These are phyloP conservation scores for Sandelia bainsii DNA, from an alignment of 2,797 vertebrate genomes.

Conservation along the genomic window DNA sequence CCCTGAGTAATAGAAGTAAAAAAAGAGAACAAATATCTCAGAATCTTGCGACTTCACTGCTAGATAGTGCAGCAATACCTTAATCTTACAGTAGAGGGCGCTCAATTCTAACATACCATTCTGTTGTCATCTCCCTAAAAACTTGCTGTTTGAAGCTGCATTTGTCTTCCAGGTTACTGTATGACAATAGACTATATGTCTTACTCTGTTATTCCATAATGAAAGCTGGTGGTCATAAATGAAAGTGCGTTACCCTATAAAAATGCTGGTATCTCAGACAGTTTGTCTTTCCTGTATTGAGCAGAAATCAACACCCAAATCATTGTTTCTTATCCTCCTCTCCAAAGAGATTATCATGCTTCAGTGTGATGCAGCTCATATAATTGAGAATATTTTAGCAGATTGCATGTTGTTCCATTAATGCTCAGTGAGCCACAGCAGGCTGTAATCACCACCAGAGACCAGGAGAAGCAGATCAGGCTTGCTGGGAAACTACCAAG, in stretches of 20 bases:
- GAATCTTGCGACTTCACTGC: too few species aligned
- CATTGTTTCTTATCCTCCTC: slow-evolving; percentile 17
- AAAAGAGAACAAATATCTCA: too few species aligned
- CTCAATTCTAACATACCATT: slow-evolving; percentile 38
- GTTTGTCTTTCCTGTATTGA: slow-evolving; percentile 16
- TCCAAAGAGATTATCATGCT: slow-evolving; percentile 38
- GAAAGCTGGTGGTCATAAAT: slow-evolving; percentile 27
- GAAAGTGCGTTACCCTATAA: slow-evolving; percentile 9
- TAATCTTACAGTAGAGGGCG: slow-evolving; percentile 68
- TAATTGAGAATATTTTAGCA: slow-evolving; percentile 20
- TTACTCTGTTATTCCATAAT: slow-evolving; percentile 4
- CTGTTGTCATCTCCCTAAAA: neutral
- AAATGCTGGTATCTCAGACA: slow-evolving; percentile 11
- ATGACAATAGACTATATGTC: neutral
- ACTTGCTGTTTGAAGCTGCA: slow-evolving; percentile 14
- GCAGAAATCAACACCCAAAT: slow-evolving; percentile 22
- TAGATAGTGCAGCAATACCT: neutral
- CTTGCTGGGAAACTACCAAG: slow-evolving; percentile 42
- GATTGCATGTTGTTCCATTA: slow-evolving; percentile 31
- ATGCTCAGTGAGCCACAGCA: slow-evolving; percentile 27
- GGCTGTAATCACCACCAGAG: slow-evolving; percentile 43
- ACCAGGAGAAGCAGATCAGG: slow-evolving; percentile 37
- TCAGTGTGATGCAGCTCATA: slow-evolving; percentile 4
- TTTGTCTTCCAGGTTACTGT: neutral
- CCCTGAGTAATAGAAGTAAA: too few species aligned